A percentile compares a stretch with the other conserved stretches of the same genome.
Evolutionary conservation across 2,113 vertebrate species (phyloP).

Genomic region (Bos javanicus): DNA sequence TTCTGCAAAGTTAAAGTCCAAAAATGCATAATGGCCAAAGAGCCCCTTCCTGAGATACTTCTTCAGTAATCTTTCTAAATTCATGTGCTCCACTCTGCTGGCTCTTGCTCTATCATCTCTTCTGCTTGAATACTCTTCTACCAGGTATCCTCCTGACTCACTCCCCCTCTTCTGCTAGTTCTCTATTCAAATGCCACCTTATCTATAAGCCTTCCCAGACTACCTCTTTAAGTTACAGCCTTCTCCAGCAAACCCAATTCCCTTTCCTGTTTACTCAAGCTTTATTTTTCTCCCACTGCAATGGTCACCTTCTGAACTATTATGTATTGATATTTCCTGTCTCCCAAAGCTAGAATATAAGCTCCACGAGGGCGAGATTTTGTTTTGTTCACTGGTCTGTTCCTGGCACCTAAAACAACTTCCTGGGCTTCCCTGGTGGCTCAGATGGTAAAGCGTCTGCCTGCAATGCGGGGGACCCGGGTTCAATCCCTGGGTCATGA

Average conservation of each 20-base stretch:
- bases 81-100: not conserved
- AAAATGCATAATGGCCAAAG: not conserved
- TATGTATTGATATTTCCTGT: not conserved
- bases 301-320: not conserved
- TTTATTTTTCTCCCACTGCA: not conserved
- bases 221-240: not conserved
- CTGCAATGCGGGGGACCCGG: fast-evolving
- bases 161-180: not conserved
- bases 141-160: not conserved
- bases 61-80: not conserved
- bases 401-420: not conserved
- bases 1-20: not conserved
- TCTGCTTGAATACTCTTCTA: not conserved
- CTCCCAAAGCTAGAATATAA: not conserved
- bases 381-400: not conserved
- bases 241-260: not conserved
- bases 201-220: not conserved
- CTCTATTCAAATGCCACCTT: not conserved
- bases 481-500: not conserved
- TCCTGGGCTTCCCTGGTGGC: not conserved
- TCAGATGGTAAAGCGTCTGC: not conserved
- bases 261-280: not conserved
- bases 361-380: not conserved
- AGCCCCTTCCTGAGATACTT: not conserved
- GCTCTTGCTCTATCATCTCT: not conserved